Conservation (phyloP, 2,888 invertebrate species). For the Erebia epiphron region DNA sequence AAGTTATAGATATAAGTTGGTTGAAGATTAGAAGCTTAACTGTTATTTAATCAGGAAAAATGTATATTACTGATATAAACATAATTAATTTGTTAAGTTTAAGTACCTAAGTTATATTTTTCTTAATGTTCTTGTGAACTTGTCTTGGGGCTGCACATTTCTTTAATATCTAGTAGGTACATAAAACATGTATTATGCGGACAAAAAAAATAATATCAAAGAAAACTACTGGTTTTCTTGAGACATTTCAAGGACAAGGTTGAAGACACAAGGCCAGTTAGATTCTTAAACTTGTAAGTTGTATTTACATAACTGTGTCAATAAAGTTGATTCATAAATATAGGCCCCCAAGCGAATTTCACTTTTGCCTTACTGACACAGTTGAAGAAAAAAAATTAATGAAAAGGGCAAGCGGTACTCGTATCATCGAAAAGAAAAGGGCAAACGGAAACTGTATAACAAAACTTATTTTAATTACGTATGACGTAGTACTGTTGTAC, state of each 20-base stretch:
- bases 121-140: too few species aligned
- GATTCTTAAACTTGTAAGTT: background rate
- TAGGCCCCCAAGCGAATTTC: background rate
- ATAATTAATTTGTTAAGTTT: too few species aligned
- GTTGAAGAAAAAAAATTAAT: background rate
- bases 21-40: too few species aligned
- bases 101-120: too few species aligned
- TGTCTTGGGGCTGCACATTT: too few species aligned
- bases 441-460: background rate
- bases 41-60: too few species aligned
- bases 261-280: background rate
- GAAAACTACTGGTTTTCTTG: background rate
- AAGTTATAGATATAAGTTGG: too few species aligned
- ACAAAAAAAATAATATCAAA: background rate
- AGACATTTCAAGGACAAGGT: background rate
- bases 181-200: too few species aligned
- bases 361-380: conserved; percentile 9
- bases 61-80: too few species aligned
- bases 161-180: too few species aligned
- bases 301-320: background rate
- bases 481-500: too few species aligned
- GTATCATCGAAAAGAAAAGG: background rate
- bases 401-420: background rate
- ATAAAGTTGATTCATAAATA: background rate
- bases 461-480: background rate